Percentiles rank a stretch among this genome's conserved stretches.
These are phyloP conservation scores for sheep (Ovis aries) DNA, from an alignment of 2,113 vertebrate species.

Conservation along the genomic window ARS-UI_Ramb_v3.0 NC_056057.1:60383501-60384000, in stretches of 20 bases:
- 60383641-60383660: background rate
- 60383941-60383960: background rate
- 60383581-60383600: background rate
- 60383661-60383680: background rate
- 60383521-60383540: background rate
- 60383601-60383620: background rate
- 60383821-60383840: background rate
- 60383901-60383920: background rate
- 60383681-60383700: background rate
- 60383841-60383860: background rate
- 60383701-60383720: background rate
- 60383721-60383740: background rate
- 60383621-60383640: background rate
- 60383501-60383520: background rate
- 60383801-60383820: background rate
- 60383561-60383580: rapidly evolving
- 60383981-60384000: background rate
- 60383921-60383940: background rate
- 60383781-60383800: background rate
- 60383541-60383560: background rate
- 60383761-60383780: background rate
- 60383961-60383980: background rate
- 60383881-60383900: background rate
- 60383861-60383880: background rate
- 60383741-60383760: background rate